phyloP scores from a whole-genome alignment of 2,888 invertebrate genomes.

The Agrotis ipsilon region DNA sequence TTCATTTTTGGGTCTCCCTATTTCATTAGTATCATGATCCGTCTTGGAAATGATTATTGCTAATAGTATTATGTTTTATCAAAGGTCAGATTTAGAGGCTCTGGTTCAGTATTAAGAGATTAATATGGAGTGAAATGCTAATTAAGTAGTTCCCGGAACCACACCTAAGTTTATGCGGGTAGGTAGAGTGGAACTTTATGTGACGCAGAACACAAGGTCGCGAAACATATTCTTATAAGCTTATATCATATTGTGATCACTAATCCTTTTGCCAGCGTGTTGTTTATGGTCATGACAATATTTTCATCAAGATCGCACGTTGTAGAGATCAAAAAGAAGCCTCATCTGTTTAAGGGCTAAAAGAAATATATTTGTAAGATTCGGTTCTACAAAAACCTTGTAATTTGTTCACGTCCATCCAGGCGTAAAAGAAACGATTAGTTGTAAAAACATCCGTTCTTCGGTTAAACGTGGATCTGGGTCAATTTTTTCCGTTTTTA shows the following conservation, averaged over 20 bases:
- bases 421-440: constrained; percentile 37
- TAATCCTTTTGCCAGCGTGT: constrained; percentile 21
- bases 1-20: constrained; percentile 32
- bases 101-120: constrained; percentile 15
- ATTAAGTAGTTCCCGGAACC: neutral
- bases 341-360: constrained; percentile 17
- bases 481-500: constrained; percentile 37
- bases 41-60: constrained; percentile 24
- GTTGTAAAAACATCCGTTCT: constrained; percentile 36
- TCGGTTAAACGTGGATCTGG: constrained; percentile 22
- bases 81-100: constrained; percentile 28
- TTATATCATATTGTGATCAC: constrained; percentile 11
- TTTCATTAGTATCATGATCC: constrained; percentile 40
- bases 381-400: constrained; percentile 32
- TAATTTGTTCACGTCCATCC: constrained; percentile 49
- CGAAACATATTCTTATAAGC: neutral
- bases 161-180: neutral
- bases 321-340: neutral
- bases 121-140: constrained; percentile 21
- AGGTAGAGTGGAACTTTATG: neutral
- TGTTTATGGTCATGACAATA: constrained; percentile 22
- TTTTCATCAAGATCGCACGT: constrained; percentile 19
- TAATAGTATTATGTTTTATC: constrained; percentile 35
- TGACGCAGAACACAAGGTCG: neutral
- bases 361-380: constrained; percentile 26